Conservation (phyloP, 1,140 invertebrate genomes). For the Leptinotarsa undecemlineata region DNA sequence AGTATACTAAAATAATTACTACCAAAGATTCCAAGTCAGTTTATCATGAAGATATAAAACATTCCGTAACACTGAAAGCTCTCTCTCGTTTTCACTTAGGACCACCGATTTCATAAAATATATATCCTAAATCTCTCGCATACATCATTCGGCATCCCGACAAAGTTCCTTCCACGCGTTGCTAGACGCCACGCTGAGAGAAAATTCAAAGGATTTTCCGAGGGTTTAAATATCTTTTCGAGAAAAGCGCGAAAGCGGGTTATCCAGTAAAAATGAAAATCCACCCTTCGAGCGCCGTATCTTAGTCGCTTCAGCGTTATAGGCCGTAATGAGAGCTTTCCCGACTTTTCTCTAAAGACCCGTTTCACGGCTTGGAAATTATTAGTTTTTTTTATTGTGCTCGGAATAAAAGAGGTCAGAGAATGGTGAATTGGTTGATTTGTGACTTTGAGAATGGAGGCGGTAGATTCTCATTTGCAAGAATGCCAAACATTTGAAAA, state of each 20-base stretch:
- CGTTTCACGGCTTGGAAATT: no score
- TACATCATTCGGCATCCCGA: neutral
- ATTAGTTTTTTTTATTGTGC: no score
- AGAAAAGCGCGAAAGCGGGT: neutral
- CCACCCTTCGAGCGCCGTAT: neutral
- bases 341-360: neutral
- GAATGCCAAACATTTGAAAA: no score
- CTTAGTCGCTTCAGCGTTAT: neutral
- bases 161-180: neutral
- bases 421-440: no score
- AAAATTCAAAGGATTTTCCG: constrained; percentile 3
- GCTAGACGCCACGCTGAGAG: neutral
- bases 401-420: no score
- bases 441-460: no score
- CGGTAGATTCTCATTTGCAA: no score
- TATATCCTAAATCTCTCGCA: neutral
- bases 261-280: constrained; percentile 1
- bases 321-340: neutral
- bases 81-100: no score
- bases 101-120: neutral
- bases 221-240: neutral
- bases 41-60: no score
- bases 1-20: no score
- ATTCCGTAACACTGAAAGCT: no score
- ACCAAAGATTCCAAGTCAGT: no score